Base-by-base conservation (phyloP, 2,797 vertebrate genomes). In the Dallia pectoralis region DNA sequence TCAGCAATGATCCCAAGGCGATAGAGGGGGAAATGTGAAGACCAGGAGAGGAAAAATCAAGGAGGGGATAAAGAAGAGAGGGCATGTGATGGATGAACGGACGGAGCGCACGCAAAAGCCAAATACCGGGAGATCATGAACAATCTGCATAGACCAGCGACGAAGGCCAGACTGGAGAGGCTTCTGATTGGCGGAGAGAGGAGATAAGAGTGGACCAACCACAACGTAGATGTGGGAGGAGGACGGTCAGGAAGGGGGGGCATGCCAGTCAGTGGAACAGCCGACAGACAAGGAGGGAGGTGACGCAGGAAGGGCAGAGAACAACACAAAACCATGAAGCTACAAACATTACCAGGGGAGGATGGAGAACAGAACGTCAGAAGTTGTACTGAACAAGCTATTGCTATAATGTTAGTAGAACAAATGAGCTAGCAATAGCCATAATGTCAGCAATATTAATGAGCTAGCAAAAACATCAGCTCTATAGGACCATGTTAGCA, bases 91-190 rank as follows among this genome's bases (percentile, higher is more conserved):
- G 67, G 70, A 75, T 40, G 5, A 3, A 40, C 36, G 22, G 40
- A 67, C 51, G 70, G 74, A 62, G 18, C 25, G 36, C 48, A 65
- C 74, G 74, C 83, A 40, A 79, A 82, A 84, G 77, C 74, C 94
- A 93, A 95, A 91, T 98, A 99, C 97, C 96, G 96, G 96, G 95
- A 96, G 98, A 93, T 99, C 97, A 93, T 95, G 95, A 93, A 97
- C 93, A 88, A 94, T 95, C 95, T 99, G 96, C 91, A 99, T 95
- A 93, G 97, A 99, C 97, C 97, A 98, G 92, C 96, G 96, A 77
- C 96, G 96, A 87, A 94, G 94, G 92, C 93, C 93, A 92, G 94
- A 96, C 93, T 96, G 90, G 91, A 94, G 94, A 92, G 93, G 94
- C 95, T 96, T 97, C 97, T 96, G 95, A 92, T 93, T 91, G 91